Percentiles rank a stretch among this genome's conserved stretches.
Evolutionary conservation across 2,888 invertebrate species (phyloP).

Genomic region (Penaeus monodon): DNA sequence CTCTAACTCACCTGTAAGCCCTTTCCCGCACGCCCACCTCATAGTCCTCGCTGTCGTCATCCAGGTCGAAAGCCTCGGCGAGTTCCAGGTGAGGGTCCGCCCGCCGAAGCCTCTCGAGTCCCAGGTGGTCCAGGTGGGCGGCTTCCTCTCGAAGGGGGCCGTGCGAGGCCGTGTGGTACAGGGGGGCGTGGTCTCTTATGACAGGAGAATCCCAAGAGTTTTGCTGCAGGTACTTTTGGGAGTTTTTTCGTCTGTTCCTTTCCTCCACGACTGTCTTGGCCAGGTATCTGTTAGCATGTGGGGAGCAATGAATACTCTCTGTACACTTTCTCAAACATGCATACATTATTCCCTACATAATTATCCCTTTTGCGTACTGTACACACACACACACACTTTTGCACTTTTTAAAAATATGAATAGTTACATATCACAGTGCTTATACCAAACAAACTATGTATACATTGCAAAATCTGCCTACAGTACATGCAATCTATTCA

Average conservation of each 20-base stretch:
- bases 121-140: conserved; percentile 41
- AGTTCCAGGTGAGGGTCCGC: conserved; percentile 29
- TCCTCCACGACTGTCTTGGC: conserved; percentile 50
- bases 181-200: background rate
- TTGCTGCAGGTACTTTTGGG: conserved; percentile 9
- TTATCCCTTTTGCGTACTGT: too few species aligned
- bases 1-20: conserved; percentile 31
- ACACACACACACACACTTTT: too few species aligned
- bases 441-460: too few species aligned
- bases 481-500: too few species aligned
- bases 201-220: background rate
- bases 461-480: too few species aligned
- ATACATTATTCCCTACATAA: too few species aligned
- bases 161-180: background rate
- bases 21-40: background rate
- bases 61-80: conserved; percentile 19
- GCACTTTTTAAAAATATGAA: too few species aligned
- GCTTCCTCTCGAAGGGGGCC: background rate
- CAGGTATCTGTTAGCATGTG: conserved; percentile 21
- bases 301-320: too few species aligned
- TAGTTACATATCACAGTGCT: too few species aligned
- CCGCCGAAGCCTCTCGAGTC: conserved; percentile 36
- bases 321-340: too few species aligned
- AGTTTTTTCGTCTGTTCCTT: conserved; percentile 27
- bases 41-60: conserved; percentile 3